A percentile compares a stretch with the other conserved stretches of the same genome.
Evolutionary conservation across 2,797 vertebrate species (phyloP).

Genomic region (Percopsis omiscomaycus): DNA sequence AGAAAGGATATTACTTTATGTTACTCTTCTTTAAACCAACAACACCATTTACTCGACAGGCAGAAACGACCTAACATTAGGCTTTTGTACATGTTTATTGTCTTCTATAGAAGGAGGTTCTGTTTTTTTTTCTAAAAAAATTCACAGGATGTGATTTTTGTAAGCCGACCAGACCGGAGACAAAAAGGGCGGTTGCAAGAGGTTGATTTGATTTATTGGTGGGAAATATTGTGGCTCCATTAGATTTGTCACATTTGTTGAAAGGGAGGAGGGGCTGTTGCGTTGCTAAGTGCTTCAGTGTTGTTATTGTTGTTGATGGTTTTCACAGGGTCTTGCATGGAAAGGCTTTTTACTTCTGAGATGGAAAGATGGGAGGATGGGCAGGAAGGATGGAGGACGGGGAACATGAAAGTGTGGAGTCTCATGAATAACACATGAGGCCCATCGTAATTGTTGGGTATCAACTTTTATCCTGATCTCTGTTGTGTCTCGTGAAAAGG

Average conservation of each 20-base stretch:
- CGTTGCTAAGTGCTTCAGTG: slow-evolving; percentile 69
- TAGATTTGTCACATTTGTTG: slow-evolving; percentile 70
- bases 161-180: slow-evolving; percentile 9
- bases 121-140: neutral
- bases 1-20: slow-evolving; percentile 32
- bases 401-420: slow-evolving; percentile 69
- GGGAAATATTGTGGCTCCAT: slow-evolving; percentile 58
- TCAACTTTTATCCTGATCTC: slow-evolving; percentile 32
- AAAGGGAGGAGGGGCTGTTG: slow-evolving; percentile 57
- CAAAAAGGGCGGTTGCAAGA: slow-evolving; percentile 15
- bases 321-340: slow-evolving; percentile 63
- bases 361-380: slow-evolving; percentile 70
- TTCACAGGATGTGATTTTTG: slow-evolving; percentile 12
- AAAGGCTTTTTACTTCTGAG: slow-evolving; percentile 72
- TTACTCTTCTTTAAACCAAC: slow-evolving; percentile 27
- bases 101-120: too few species aligned
- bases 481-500: slow-evolving; percentile 13
- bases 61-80: neutral
- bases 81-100: neutral
- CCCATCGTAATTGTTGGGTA: slow-evolving; percentile 57
- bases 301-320: slow-evolving; percentile 53
- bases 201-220: slow-evolving; percentile 62
- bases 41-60: slow-evolving; percentile 19
- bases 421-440: slow-evolving; percentile 73
- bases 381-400: slow-evolving; percentile 60